These are phyloP conservation scores for Microchrysa polita DNA, from an alignment of 2,888 invertebrate genomes.

Conservation along the genomic window DNA sequence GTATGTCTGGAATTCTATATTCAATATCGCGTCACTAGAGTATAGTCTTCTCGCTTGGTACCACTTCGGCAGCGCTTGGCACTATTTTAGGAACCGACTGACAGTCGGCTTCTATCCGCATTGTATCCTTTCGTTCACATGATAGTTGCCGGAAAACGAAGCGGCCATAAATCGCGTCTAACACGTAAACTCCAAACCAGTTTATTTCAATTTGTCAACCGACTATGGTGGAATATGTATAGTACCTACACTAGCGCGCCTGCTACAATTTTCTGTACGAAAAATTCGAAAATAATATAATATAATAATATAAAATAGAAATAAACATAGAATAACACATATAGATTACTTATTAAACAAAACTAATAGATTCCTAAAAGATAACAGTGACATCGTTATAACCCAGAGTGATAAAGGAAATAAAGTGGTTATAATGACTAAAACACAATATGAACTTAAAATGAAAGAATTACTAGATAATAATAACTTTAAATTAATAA, in stretches of 20 bases:
- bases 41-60: neutral
- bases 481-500: too few species aligned
- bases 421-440: too few species aligned
- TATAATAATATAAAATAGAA: too few species aligned
- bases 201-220: constrained; percentile 45
- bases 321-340: too few species aligned
- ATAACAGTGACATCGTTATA: too few species aligned
- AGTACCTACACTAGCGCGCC: neutral
- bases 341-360: too few species aligned
- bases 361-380: too few species aligned
- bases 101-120: neutral
- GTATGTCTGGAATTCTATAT: neutral
- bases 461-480: too few species aligned
- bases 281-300: constrained; percentile 7
- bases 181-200: constrained; percentile 24
- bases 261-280: constrained; percentile 6
- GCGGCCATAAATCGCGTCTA: constrained; percentile 32
- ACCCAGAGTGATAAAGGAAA: too few species aligned
- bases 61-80: neutral
- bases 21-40: neutral
- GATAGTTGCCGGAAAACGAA: constrained; percentile 13
- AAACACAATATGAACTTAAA: too few species aligned
- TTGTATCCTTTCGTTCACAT: neutral
- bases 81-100: too few species aligned
- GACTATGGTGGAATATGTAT: too few species aligned